Evolutionary conservation across 1,140 invertebrate species (phyloP).

Genomic region (Scylla paramamosain): DNA sequence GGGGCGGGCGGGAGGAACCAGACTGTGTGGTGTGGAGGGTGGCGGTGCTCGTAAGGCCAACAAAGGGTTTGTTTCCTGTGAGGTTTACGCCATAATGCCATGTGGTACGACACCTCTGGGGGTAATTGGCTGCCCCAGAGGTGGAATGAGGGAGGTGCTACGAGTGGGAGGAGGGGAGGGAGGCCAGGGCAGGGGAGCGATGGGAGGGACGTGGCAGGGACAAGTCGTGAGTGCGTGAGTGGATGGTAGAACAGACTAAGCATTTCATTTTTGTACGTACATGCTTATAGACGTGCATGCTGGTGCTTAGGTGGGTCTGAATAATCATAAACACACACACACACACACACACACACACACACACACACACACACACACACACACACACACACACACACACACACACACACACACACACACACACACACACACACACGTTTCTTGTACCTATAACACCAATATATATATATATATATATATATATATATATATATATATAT

Average conservation of each 20-base stretch:
- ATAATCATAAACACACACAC: background rate
- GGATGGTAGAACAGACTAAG: background rate
- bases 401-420: constrained; percentile 18
- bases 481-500: background rate
- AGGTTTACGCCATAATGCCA: background rate
- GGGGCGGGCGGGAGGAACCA: background rate
- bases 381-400: background rate
- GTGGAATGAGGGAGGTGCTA: background rate
- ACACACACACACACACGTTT: background rate
- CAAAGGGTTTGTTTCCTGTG: background rate
- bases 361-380: background rate
- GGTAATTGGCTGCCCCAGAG: background rate
- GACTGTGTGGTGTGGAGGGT: too few species aligned
- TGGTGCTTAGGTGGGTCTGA: background rate
- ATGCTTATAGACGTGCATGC: background rate
- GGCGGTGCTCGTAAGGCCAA: background rate
- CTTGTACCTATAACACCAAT: background rate
- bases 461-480: background rate
- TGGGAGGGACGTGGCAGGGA: background rate
- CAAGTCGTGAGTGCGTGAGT: background rate
- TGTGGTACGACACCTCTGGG: background rate
- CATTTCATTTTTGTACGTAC: background rate
- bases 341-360: constrained; percentile 20
- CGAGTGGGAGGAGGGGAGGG: background rate
- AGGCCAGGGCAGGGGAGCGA: background rate